Evolutionary conservation across 2,888 invertebrate species (phyloP).

Genomic region (Diaphora mendica): DNA sequence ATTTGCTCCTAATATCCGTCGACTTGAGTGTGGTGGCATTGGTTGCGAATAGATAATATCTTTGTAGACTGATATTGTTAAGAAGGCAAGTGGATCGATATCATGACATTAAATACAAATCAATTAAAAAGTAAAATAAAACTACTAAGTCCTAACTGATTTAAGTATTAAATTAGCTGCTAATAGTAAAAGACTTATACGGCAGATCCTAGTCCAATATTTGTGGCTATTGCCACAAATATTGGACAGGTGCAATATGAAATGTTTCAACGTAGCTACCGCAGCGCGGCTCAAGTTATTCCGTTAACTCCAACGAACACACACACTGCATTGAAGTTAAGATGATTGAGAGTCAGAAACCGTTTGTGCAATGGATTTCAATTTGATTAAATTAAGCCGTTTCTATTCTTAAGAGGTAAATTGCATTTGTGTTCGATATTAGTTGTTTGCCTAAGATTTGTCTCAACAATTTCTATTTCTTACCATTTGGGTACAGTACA

Average conservation of each 20-base stretch:
- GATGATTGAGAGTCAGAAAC: conserved; percentile 25
- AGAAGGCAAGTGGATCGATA: neutral
- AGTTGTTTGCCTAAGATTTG: neutral
- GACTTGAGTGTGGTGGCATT: conserved; percentile 9
- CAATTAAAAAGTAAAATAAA: neutral
- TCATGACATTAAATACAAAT: neutral
- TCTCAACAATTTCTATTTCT: neutral
- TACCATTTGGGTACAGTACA: neutral
- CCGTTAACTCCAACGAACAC: conserved; percentile 17
- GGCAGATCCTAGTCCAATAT: too few relatives aligned
- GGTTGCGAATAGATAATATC: neutral
- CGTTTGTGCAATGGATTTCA: conserved; percentile 20
- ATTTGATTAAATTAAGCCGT: conserved; percentile 1
- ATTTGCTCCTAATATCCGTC: conserved; percentile 35
- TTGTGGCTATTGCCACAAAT: too few relatives aligned
- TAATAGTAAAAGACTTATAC: too few relatives aligned
- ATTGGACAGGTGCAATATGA: too few relatives aligned
- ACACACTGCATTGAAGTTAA: conserved; percentile 5
- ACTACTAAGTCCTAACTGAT: neutral
- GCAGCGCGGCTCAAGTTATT: conserved; percentile 15
- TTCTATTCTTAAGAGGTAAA: neutral
- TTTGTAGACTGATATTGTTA: neutral
- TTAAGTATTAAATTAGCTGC: too few relatives aligned
- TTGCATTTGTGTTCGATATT: neutral
- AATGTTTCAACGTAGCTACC: neutral